phyloP scores from a whole-genome alignment of 2,888 invertebrate species.

The Hecatera dysodea region DNA sequence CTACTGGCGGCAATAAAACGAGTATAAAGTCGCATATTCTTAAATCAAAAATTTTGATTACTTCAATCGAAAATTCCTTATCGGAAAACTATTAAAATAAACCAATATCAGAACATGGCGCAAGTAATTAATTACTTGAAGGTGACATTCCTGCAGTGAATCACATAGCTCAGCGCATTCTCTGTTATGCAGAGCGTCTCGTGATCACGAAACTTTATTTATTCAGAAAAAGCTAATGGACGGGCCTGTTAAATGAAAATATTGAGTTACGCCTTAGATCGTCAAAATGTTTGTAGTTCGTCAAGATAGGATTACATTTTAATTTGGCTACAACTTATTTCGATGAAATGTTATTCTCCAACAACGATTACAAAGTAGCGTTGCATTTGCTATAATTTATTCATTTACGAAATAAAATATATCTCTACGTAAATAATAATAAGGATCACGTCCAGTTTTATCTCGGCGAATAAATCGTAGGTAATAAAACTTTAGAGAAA shows the following conservation, averaged over 20 bases:
- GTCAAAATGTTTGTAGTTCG: constrained; percentile 3
- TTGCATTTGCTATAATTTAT: constrained; percentile 17
- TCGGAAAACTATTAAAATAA: constrained; percentile 35
- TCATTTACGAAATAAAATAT: constrained; percentile 27
- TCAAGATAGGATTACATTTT: constrained; percentile 49
- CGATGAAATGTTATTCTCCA: background rate
- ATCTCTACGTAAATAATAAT: constrained; percentile 41
- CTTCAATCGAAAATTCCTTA: constrained; percentile 27
- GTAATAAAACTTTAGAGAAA: constrained; percentile 54
- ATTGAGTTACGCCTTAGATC: constrained; percentile 17
- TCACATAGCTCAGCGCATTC: constrained; percentile 35
- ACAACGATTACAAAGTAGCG: constrained; percentile 23
- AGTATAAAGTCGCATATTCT: constrained; percentile 17
- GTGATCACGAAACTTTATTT: constrained; percentile 23
- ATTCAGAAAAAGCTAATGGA: background rate
- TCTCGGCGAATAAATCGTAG: constrained; percentile 45
- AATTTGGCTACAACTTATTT: constrained; percentile 37
- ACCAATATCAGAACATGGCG: constrained; percentile 11
- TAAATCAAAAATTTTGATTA: constrained; percentile 5
- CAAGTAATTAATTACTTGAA: constrained; percentile 48
- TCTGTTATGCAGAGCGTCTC: constrained; percentile 12
- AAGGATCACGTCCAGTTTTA: constrained; percentile 51
- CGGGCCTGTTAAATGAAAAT: constrained; percentile 10
- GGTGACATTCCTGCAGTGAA: constrained; percentile 39
- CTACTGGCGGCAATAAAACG: no score